phyloP scores from a whole-genome alignment of 2,888 invertebrate species.

The Epistrophe eligans region DNA sequence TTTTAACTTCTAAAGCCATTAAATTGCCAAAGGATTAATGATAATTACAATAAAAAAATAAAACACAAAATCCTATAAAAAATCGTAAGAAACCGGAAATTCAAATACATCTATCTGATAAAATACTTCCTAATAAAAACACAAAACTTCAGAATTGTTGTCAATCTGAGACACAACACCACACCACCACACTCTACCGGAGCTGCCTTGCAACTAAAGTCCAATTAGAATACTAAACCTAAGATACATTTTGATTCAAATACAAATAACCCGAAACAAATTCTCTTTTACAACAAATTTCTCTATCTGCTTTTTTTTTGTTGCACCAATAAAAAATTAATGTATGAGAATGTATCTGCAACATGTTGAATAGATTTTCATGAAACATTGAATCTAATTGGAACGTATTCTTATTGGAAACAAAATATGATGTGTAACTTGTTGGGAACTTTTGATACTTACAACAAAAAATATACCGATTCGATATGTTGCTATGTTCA shows the following conservation, averaged over 20 bases:
- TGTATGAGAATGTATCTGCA: background rate
- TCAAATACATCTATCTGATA: background rate
- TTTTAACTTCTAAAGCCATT: slow-evolving; percentile 32
- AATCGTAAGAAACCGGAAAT: background rate
- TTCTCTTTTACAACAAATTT: background rate
- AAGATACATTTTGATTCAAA: background rate
- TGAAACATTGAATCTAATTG: slow-evolving; percentile 36
- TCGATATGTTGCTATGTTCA: slow-evolving; percentile 23
- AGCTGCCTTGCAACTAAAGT: slow-evolving; percentile 59
- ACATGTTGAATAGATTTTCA: background rate
- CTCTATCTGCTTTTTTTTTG: slow-evolving; percentile 21
- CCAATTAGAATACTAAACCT: slow-evolving; percentile 6
- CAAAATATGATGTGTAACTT: background rate
- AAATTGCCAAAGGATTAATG: slow-evolving; percentile 15
- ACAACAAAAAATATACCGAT: background rate
- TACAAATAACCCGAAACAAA: background rate
- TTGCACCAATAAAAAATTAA: slow-evolving; percentile 3
- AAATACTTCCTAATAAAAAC: background rate
- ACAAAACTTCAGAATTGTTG: background rate
- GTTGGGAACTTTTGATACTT: slow-evolving; percentile 1
- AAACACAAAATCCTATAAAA: background rate
- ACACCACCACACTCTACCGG: slow-evolving; percentile 35
- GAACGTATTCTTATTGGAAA: slow-evolving; percentile 27
- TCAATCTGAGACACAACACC: background rate
- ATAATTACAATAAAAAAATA: slow-evolving; percentile 10